Percentiles rank a stretch among this genome's conserved stretches.
These are phyloP conservation scores for Chaetops frenatus DNA, from an alignment of 2,113 vertebrate genomes.

Conservation along the genomic window DNA sequence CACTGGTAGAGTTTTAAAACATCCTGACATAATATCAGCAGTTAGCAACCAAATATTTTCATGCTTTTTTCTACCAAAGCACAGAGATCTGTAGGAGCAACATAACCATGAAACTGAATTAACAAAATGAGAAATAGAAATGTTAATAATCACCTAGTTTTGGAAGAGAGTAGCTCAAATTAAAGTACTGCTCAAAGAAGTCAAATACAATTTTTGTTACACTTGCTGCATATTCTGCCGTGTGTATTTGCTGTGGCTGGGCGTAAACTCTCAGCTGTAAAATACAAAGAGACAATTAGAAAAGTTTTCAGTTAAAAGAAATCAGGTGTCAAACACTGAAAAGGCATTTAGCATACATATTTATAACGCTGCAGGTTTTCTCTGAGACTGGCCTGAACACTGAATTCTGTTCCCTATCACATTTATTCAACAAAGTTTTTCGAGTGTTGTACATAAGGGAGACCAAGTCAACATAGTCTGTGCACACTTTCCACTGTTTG, in stretches of 20 bases:
- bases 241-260: constrained; percentile 82
- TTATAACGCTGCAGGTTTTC: neutral
- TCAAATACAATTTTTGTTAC: constrained; percentile 84
- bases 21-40: neutral
- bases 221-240: constrained; percentile 85
- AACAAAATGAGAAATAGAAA: neutral
- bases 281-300: constrained; percentile 39
- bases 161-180: constrained; percentile 83
- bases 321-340: neutral
- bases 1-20: neutral
- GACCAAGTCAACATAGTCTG: neutral
- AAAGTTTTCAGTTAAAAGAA: neutral
- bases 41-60: neutral
- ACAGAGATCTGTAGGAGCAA: neutral
- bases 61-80: neutral
- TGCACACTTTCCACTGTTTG: neutral
- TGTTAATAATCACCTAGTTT: constrained; percentile 83
- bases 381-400: neutral
- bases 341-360: neutral
- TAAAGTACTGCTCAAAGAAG: constrained; percentile 90
- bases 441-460: neutral
- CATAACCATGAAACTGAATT: neutral
- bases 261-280: constrained; percentile 87
- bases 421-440: neutral
- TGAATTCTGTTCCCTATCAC: neutral